Evolutionary conservation across 2,113 vertebrate genomes (phyloP).

Genomic region (Camelus dromedarius): DNA sequence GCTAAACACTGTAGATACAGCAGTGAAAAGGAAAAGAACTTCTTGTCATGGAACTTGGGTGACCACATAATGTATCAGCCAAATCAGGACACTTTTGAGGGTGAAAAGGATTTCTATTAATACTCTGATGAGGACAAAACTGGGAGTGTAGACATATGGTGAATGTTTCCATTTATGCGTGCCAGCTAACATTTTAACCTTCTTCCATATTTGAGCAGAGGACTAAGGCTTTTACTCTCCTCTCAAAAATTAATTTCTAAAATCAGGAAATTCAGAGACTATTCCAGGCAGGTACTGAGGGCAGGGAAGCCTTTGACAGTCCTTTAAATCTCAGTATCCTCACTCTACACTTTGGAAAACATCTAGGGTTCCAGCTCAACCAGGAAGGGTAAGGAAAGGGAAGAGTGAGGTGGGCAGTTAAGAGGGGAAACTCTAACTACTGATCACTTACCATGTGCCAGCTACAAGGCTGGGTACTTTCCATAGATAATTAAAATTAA

Average conservation of each 20-base stretch:
- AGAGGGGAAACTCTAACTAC: rapidly evolving
- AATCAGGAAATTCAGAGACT: slow-evolving; percentile 11
- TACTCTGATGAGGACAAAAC: slow-evolving; percentile 21
- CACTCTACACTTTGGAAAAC: not conserved
- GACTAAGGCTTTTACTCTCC: not conserved
- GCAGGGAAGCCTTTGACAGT: not conserved
- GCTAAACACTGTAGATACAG: not conserved
- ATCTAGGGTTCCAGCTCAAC: not conserved
- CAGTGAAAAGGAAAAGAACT: not conserved
- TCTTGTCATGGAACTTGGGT: not conserved
- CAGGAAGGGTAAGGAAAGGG: not conserved
- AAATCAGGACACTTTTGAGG: slow-evolving; percentile 29
- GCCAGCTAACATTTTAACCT: not conserved
- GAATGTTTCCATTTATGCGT: not conserved
- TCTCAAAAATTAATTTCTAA: slow-evolving; percentile 54
- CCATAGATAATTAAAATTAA: not conserved
- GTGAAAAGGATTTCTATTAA: slow-evolving; percentile 8
- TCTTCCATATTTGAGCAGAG: not conserved
- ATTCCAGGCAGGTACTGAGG: not conserved
- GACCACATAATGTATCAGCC: not conserved
- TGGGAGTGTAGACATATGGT: not conserved
- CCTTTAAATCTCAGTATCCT: not conserved
- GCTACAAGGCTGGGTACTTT: not conserved
- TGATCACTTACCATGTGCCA: not conserved
- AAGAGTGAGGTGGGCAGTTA: not conserved